Base-by-base conservation (phyloP, 2,797 vertebrate species). In the Chloroceryle inda region DNA sequence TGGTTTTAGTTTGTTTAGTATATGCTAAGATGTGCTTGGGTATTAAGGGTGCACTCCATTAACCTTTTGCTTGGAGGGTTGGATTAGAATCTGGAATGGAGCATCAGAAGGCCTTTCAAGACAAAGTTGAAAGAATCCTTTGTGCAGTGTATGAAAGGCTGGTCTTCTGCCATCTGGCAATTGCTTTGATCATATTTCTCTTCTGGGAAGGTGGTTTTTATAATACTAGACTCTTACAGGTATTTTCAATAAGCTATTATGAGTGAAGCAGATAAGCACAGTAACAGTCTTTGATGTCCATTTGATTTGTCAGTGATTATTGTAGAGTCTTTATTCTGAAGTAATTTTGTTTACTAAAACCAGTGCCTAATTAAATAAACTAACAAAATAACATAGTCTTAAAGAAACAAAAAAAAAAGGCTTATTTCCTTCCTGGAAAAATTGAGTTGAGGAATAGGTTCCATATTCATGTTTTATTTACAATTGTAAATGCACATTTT, bases 401-500 rank as follows among this genome's bases (percentile, higher is more conserved):
- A 29, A 80, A 45, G 44, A 40, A 26, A 20, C 13, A 12, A n/a
- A 44, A 88, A 40, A 12, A 27, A 40, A 47, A 29, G 7, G n/a
- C 42, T 91, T 90, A 64, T 26, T 59, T 94, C 58, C 63, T 66
- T 92, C 73, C 37, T 92, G 62, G 59, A 95, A 96, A 94, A 97
- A 96, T 11, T 88, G 68, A 94, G 84, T 96, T 97, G 93, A 81
- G 55, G 26, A 92, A 45, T 47, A 92, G 22, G 23, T 89, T 96
- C 62, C 88, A 92, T 96, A 95, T 94, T 97, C 78, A 92, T 94
- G 53, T 95, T 85, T 96, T 97, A 96, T 82, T 97, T 96, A 97
- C 89, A 97, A 92, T 94, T 97, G 94, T 94, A 97, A 96, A 97
- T 85, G 71, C 20, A 94, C 72, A 92, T 92, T 96, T 97, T 97